Conservation (phyloP, 2,888 invertebrate species). For the Embidobia sp. region DNA sequence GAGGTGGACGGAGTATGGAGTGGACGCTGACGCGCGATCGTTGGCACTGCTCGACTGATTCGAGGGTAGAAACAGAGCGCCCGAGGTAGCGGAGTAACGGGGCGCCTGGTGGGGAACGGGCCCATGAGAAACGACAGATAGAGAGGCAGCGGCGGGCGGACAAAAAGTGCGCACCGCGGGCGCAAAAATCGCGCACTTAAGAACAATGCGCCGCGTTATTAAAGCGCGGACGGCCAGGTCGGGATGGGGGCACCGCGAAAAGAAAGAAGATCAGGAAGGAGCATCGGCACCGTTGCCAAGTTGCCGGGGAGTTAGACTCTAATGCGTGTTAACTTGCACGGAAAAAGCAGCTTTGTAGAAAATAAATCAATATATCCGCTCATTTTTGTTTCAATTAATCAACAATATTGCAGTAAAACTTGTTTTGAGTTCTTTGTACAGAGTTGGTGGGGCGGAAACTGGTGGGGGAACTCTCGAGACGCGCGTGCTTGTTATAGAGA, state of each 20-base stretch:
- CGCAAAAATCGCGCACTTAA: slow-evolving; percentile 37
- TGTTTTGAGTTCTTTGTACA: too few species aligned
- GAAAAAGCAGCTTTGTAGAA: too few species aligned
- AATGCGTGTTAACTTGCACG: too few species aligned
- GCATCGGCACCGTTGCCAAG: slow-evolving; percentile 73
- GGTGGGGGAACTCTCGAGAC: too few species aligned
- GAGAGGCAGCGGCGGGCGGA: slow-evolving; percentile 48
- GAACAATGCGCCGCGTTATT: slow-evolving; percentile 43
- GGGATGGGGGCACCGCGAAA: slow-evolving; percentile 52
- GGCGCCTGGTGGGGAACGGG: slow-evolving; percentile 45
- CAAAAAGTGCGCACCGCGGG: slow-evolving; percentile 27
- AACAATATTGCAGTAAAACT: too few species aligned
- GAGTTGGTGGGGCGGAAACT: too few species aligned
- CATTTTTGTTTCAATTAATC: too few species aligned
- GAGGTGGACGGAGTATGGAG: too few species aligned
- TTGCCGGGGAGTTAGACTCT: slow-evolving; percentile 64
- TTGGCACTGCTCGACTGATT: slow-evolving; percentile 75
- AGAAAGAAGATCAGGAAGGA: slow-evolving; percentile 58
- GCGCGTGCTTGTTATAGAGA: too few species aligned
- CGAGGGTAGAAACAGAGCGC: slow-evolving; percentile 69
- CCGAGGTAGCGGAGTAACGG: slow-evolving; percentile 70
- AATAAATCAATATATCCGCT: too few species aligned
- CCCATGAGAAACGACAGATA: slow-evolving; percentile 51
- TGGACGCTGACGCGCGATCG: slow-evolving; percentile 63
- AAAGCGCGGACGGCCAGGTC: slow-evolving; percentile 22